Base-by-base conservation (phyloP, 2,797 vertebrate species). In the Perodicticus potto region DNA sequence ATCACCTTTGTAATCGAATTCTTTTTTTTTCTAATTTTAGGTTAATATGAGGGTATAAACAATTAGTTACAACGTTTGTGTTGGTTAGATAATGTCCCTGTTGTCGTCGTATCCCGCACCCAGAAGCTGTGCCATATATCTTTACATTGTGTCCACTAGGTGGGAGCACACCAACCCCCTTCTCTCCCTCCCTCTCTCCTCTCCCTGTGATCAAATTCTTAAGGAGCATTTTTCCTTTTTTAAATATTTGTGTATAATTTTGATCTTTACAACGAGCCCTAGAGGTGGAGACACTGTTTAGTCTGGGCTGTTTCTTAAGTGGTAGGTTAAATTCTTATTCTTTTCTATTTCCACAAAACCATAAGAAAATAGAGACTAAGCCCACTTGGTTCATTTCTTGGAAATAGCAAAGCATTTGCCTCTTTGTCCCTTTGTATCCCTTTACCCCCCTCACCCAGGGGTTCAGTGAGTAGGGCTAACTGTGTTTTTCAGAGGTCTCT, bases 221-320 rank as follows among this genome's bases (percentile, higher is more conserved):
- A 61, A 43, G 3, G 22, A 45, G 43, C 19, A 12, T 32, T 70
- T 11, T 1, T 34, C 45, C 65, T 65, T 34, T 78, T 91, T 59
- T 74, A 65, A 45, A 61, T 59, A 49, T 40, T 49, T 76, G 87
- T 19, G 67, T 11, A 84, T 22, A 92, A 14, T 59, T 82, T 73
- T 83, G 49, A 83, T n/a, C n/a, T 45, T 20, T 7, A 70, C 14
- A 61, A n/a, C 3, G 22, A 65, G 34, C 13, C 69, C n/a, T 55
- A 6, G 20, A 81, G 40, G 59, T 85, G 23, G 57, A 94, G 29
- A 78, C 22, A 32, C 4, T 29, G 13, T 17, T 89, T 43, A 73
- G 32, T 92, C 13, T 74, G 53, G 23, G 43, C 25, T 22, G 45
- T 86, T 95, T 93, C 40, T 96, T 91, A 90, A 96, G 61, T 63